Base-by-base conservation (phyloP, 53 echinoderm and acorn worm species). In the Echinometra lucunter region DNA sequence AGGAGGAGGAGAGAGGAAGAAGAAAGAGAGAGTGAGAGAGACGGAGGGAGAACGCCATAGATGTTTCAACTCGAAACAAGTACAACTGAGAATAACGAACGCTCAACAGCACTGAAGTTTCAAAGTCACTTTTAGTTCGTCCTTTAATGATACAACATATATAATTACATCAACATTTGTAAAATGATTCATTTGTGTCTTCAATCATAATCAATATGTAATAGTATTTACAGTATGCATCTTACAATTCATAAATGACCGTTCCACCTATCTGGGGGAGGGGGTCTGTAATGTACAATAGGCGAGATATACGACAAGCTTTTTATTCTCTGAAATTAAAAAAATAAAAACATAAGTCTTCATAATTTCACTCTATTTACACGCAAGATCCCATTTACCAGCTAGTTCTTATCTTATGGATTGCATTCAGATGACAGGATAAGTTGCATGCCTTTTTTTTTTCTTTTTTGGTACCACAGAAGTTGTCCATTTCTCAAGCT, bases 291-390 rank as follows among this genome's bases (percentile, higher is more conserved):
- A 60, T 89, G 35, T 89, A 89, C 60, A 89, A 15, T 6, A 66
- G n/a, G 91, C 91, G 4, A 63, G 70, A 66, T 69, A 91, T 91
- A 91, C 66, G 70, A 44, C 19, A 66, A 91, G 91, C 91, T 69
- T 70, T 91, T 25, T 37, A 21, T 66, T 70, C 70, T 45, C 70
- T 45, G 72, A 91, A 91, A 91, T 91, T 91, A 91, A 70, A 91
- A 91, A 91, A 91, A 91, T 91, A 91, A 69, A 91, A 91, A 89
- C 89, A 89, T n/a, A 91, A 91, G 91, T 91, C 44, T 91, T 66
- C 67, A 91, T 45, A 44, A 44, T 91, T 58, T 38, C 37, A 89
- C 89, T 58, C 21, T 58, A 89, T 89, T 58, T 89, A 89, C 57
- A 89, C 58, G 23, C 60, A 89, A 4, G 17, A 9, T 56, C 7